Evolutionary conservation across 2,888 invertebrate genomes (phyloP), one percentile per base, ranked within the genome.

Genomic region (Callosobruchus maculatus): DNA sequence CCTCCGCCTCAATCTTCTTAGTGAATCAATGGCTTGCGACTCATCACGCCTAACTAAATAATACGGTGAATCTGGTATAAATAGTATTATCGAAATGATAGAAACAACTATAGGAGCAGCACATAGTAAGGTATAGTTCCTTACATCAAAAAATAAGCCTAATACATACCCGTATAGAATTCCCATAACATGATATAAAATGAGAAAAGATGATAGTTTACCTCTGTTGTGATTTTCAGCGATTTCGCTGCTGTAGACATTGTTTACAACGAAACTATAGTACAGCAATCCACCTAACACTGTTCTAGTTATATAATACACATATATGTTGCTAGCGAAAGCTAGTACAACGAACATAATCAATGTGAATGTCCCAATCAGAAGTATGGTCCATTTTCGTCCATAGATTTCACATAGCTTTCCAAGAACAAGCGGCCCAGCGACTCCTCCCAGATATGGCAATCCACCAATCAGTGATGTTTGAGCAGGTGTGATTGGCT

Each of bases 151-250:
- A 20, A 77, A 22, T 13, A 75, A 68, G n/a, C 77, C 77, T 9
- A 75, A 5, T 20, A 74, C 69, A 30, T 71, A 74, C 5, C 31
- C 70, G 68, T 66, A 74, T 21, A 77, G 73, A 30, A 72, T 69
- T 18, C 77, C 75, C n/a, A 73, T 18, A 0, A 74, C 73, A 0
- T 68, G 9, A n/a, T 68, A 74, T 18, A 71, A 22, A 0, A 68
- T 66, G 67, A 74, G 72, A 4, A 77, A 20, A 68, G 74, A 74
- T 2, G 72, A 71, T 22, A 71, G 67, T 68, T 73, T 75, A 26
- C 68, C 77, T 67, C 75, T 68, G 71, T 75, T 77, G 26, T 74
- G 75, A 49, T 77, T 73, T 21, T 77, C 75, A 26, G 71, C 68
- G 21, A 77, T 74, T 71, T 77, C 77, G 30, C 9, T 30, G 9